phyloP scores from a whole-genome alignment of 2,113 vertebrate genomes.

The Poicephalus gulielmi region DNA sequence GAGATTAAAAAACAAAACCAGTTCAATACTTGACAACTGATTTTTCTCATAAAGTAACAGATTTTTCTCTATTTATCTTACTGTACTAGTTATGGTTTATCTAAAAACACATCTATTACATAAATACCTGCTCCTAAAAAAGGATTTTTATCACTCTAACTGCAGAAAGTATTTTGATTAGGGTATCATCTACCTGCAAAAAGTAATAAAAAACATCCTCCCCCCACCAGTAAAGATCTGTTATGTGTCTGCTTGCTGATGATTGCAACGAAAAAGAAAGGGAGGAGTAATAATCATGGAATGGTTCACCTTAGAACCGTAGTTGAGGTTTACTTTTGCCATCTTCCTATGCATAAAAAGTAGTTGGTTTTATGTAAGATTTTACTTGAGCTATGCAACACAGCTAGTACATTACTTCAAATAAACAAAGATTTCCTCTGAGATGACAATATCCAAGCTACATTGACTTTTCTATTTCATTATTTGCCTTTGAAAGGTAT shows the following conservation, averaged over 20 bases:
- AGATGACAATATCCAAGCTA: background rate
- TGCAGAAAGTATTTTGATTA: background rate
- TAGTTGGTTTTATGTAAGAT: background rate
- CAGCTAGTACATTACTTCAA: background rate
- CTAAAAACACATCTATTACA: background rate
- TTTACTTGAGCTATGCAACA: background rate
- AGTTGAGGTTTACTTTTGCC: background rate
- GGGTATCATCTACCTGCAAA: background rate
- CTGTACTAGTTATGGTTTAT: background rate
- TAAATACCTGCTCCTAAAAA: background rate
- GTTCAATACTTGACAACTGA: background rate
- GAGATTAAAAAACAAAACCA: background rate
- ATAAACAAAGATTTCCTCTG: background rate
- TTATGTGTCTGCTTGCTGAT: background rate
- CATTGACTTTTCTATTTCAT: background rate
- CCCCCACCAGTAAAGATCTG: background rate
- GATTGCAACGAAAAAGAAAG: background rate
- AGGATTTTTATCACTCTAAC: background rate
- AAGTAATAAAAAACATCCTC: background rate
- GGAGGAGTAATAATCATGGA: background rate
- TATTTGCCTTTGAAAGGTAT: background rate
- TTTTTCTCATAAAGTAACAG: background rate
- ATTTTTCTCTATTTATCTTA: background rate
- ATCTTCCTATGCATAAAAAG: background rate
- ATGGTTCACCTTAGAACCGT: background rate